Base-by-base conservation (phyloP, 1,140 invertebrate species). In the Limonius californicus region DNA sequence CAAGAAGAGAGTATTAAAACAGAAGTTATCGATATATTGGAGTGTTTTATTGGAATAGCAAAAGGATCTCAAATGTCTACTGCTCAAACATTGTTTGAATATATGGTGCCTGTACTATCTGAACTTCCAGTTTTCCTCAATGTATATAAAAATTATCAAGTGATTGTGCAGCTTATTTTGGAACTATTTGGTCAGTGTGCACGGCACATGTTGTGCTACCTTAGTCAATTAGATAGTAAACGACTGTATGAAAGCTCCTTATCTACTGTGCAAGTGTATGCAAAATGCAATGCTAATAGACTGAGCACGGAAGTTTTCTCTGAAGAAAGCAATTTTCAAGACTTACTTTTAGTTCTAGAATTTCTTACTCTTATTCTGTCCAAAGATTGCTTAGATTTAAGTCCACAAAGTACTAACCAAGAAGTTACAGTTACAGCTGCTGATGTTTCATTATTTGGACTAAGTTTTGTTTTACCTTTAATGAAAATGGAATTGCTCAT, bases 91-190 rank as follows among this genome's bases (percentile, higher is more conserved):
- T 74, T 91, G 6, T 90, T 88, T 73, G 76, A 81, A 61, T 85
- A 87, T 71, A 72, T 89, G 1, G 79, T 81, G 35, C 84, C 84
- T 0, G 77, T 90, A 14, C 70, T 92, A 56, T 77, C 80, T 12
- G 85, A 89, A 71, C 76, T 88, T 66, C 84, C 88, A 1, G 81
- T 81, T 23, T 77, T 93, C 19, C 70, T 93, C 18, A 85, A 82
- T 57, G 70, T 89, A 1, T 94, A 91, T 72, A 89, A 90, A 76
- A 92, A 92, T 78, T 93, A 91, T 77, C 87, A 88, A 53, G 83
- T 88, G 59, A 84, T 95, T 57, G 88, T 94, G 15, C 84, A 91
- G 70, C 79, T 91, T 11, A 85, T 91, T 57, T 76, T 95, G 50
- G 88, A 92, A 72, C 76, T 94, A 1, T 87, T 91, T 62, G 83